phyloP scores from a whole-genome alignment of 2,888 invertebrate species.

The Agrotis exclamationis region DNA sequence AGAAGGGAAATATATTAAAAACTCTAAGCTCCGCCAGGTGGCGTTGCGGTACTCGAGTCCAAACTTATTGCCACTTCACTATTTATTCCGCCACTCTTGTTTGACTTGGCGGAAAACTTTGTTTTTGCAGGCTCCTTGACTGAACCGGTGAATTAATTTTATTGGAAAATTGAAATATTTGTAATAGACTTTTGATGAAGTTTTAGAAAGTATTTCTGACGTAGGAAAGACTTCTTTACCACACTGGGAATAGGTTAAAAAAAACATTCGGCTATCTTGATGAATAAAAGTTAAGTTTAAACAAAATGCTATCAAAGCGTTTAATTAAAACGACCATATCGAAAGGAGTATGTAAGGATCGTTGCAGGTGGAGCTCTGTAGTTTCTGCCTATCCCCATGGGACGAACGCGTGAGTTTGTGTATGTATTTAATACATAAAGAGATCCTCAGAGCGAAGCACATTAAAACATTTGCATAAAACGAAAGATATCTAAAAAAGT shows the following conservation, averaged over 20 bases:
- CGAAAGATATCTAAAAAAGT: neutral
- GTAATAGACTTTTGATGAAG: conserved; percentile 33
- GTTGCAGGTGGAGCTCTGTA: too few relatives aligned
- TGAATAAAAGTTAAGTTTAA: too few relatives aligned
- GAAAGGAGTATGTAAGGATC: too few relatives aligned
- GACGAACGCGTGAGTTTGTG: too few relatives aligned
- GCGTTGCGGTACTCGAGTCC: conserved; percentile 25
- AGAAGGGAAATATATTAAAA: conserved; percentile 62
- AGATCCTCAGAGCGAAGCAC: too few relatives aligned
- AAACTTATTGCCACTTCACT: conserved; percentile 64
- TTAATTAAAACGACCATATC: too few relatives aligned
- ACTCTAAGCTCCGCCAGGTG: conserved; percentile 51
- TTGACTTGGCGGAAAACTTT: conserved; percentile 60
- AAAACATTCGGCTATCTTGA: too few relatives aligned
- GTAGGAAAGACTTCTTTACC: neutral
- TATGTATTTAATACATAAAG: too few relatives aligned
- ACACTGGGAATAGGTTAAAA: too few relatives aligned
- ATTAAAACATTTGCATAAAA: neutral
- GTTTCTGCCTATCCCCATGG: too few relatives aligned
- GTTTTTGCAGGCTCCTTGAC: conserved; percentile 31
- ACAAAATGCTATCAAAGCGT: too few relatives aligned
- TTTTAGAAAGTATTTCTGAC: neutral
- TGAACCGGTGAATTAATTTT: conserved; percentile 37
- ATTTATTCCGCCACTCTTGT: conserved; percentile 54
- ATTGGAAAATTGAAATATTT: conserved; percentile 28